Conservation (phyloP, 2,797 vertebrate genomes). For the Enoplosus armatus region DNA sequence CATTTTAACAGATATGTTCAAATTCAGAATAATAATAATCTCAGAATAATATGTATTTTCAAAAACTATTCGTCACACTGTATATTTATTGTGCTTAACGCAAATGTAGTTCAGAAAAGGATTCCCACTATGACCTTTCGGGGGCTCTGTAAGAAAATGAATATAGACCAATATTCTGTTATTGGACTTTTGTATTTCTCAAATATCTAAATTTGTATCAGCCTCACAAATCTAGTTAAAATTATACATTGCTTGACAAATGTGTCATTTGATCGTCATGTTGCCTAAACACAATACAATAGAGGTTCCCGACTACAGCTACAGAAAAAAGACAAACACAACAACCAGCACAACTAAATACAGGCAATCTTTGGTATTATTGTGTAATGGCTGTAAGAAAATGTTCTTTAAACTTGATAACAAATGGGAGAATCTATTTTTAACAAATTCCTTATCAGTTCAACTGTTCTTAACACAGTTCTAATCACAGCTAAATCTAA, state of each 20-base stretch:
- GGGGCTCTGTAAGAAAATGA: too few relatives aligned
- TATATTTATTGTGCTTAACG: too few relatives aligned
- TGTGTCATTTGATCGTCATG: neutral
- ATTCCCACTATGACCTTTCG: too few relatives aligned
- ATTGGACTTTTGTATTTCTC: too few relatives aligned
- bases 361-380: neutral
- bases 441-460: constrained; percentile 32
- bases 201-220: too few relatives aligned
- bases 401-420: constrained; percentile 2
- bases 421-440: constrained; percentile 2
- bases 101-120: too few relatives aligned
- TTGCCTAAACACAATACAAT: neutral
- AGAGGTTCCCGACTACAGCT: neutral
- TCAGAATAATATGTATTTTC: neutral
- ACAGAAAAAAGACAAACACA: neutral
- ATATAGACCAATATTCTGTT: too few relatives aligned
- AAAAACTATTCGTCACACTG: too few relatives aligned
- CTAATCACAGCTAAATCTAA: constrained; percentile 44
- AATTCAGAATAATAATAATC: too few relatives aligned
- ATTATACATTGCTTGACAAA: neutral
- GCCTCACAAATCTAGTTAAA: neutral
- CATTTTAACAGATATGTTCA: neutral
- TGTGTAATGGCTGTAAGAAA: constrained; percentile 3
- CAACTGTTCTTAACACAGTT: constrained; percentile 27
- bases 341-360: neutral